A percentile compares a stretch with the other conserved stretches of the same genome.
phyloP scores from a whole-genome alignment of 1,140 invertebrate species.

The Cydia amplana region DNA sequence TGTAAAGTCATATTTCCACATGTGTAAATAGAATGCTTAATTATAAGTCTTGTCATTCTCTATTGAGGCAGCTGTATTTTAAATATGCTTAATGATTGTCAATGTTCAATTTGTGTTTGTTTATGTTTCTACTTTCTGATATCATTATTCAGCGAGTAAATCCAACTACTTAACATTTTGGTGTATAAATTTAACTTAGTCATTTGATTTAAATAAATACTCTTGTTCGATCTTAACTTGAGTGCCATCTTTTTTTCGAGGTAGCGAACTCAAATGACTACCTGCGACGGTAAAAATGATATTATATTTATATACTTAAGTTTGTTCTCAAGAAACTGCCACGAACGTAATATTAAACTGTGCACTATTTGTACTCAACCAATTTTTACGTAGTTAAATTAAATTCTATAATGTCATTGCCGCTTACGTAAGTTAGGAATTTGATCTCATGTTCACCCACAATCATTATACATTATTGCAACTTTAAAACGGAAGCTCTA shows the following conservation, averaged over 20 bases:
- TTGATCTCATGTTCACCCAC: conserved; percentile 24
- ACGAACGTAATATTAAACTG: conserved; percentile 3
- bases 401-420: neutral
- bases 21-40: conserved; percentile 1
- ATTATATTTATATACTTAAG: conserved; percentile 1
- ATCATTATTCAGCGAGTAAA: neutral
- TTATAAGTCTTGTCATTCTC: conserved; percentile 28
- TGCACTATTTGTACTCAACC: conserved; percentile 1
- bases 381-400: neutral
- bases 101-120: neutral
- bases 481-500: neutral
- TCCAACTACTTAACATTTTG: neutral
- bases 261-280: neutral
- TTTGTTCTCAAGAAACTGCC: conserved; percentile 5
- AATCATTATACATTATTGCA: neutral
- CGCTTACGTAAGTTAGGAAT: conserved; percentile 3
- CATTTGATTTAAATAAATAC: conserved; percentile 22
- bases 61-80: conserved; percentile 29
- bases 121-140: neutral
- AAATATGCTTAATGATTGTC: neutral
- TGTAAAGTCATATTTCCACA: conserved; percentile 25
- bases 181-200: conserved; percentile 16
- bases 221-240: conserved; percentile 27
- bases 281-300: neutral
- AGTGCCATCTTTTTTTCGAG: conserved; percentile 16